A percentile compares a stretch with the other conserved stretches of the same genome.
Conservation (phyloP, 2,888 invertebrate species). For the Oxyscelio sp. region DNA sequence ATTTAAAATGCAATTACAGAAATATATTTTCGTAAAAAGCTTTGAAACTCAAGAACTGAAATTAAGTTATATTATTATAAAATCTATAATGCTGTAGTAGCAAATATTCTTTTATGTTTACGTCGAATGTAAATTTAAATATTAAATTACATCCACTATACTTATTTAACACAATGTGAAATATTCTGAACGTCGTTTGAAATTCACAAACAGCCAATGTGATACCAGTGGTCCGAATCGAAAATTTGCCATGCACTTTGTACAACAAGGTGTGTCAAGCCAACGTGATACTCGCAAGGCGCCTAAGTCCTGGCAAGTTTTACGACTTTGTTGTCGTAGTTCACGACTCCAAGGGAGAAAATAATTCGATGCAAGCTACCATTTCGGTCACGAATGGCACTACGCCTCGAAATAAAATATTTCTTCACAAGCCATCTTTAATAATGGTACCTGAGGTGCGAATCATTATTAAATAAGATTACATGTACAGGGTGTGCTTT, state of each 20-base stretch:
- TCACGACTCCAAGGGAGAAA: conserved; percentile 93
- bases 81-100: no score
- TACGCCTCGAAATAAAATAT: conserved; percentile 94
- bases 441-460: conserved; percentile 93
- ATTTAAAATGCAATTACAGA: no score
- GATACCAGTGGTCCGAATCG: conserved; percentile 93
- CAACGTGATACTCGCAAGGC: conserved; percentile 93
- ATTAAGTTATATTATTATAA: no score
- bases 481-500: no score
- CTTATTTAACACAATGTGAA: no score
- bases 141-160: no score
- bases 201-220: conserved; percentile 90
- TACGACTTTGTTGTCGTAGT: conserved; percentile 94
- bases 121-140: no score
- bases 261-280: conserved; percentile 97
- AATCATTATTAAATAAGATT: conserved; percentile 43
- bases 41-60: no score
- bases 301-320: conserved; percentile 94
- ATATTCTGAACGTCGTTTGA: no score
- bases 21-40: no score
- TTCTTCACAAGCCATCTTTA: conserved; percentile 94
- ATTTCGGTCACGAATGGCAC: conserved; percentile 95
- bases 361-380: conserved; percentile 93
- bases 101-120: no score
- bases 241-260: conserved; percentile 94